A percentile compares a stretch with the other conserved stretches of the same genome.
Evolutionary conservation across 2,113 vertebrate genomes (phyloP).

Genomic region (Entomyzon cyanotis): DNA sequence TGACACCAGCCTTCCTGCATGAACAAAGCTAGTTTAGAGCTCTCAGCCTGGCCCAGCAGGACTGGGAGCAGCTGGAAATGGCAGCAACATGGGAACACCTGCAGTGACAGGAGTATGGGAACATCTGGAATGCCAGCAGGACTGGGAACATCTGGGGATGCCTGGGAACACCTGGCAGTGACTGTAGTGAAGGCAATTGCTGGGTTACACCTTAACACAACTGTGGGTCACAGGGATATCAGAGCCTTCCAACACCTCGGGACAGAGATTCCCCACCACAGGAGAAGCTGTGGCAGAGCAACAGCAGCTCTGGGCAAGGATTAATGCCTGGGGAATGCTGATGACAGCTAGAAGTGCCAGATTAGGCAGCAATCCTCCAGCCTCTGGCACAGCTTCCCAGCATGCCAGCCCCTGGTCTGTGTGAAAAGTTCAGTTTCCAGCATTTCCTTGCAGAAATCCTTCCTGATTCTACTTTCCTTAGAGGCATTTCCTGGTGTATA

Average conservation of each 20-base stretch:
- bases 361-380: background rate
- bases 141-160: background rate
- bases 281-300: background rate
- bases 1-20: background rate
- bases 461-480: background rate
- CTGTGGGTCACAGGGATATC: background rate
- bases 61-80: background rate
- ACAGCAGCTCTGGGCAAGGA: background rate
- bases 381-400: background rate
- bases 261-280: accelerated
- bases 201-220: background rate
- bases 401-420: background rate
- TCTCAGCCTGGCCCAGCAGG: background rate
- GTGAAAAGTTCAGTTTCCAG: background rate
- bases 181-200: background rate
- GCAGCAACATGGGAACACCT: too few relatives aligned
- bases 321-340: background rate
- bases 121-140: too few relatives aligned
- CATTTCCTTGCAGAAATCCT: background rate
- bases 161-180: background rate
- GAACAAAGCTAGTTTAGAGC: background rate
- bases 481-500: background rate
- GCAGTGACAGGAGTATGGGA: background rate
- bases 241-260: background rate
- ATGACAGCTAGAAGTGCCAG: background rate